These are phyloP conservation scores for Acleris sparsana DNA, from an alignment of 2,888 invertebrate species.

Conservation along the genomic window DNA sequence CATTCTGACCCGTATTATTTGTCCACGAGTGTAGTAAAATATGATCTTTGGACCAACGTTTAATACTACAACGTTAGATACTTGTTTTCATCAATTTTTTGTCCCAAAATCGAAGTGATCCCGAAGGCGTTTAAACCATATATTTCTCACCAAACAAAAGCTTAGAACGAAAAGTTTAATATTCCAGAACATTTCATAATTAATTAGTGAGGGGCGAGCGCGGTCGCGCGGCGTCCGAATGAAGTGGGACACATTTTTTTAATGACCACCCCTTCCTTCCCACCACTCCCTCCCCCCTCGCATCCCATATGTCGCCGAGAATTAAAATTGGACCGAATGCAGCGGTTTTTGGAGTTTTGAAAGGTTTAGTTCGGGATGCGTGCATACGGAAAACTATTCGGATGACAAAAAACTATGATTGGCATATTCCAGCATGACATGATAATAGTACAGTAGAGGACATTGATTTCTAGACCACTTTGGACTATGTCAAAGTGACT, in stretches of 20 bases:
- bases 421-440: too few relatives aligned
- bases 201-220: conserved; percentile 68
- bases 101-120: too few relatives aligned
- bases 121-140: background rate
- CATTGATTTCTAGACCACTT: too few relatives aligned
- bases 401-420: too few relatives aligned
- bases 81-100: too few relatives aligned
- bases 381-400: too few relatives aligned
- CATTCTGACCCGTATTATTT: too few relatives aligned
- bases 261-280: conserved; percentile 63
- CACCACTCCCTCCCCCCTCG: conserved; percentile 43
- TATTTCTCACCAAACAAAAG: conserved; percentile 6
- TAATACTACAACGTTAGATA: too few relatives aligned
- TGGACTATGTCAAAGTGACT: too few relatives aligned
- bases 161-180: conserved; percentile 33
- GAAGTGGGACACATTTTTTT: conserved; percentile 81
- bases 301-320: conserved; percentile 73
- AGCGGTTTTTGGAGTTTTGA: conserved; percentile 43
- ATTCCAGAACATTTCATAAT: conserved; percentile 52
- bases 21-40: too few relatives aligned
- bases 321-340: conserved; percentile 77
- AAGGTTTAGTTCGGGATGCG: background rate
- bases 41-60: too few relatives aligned
- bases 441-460: too few relatives aligned
- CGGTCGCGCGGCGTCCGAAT: conserved; percentile 66